Base-by-base conservation (phyloP, 2,888 invertebrate genomes). In the Teinopalpus imperialis region DNA sequence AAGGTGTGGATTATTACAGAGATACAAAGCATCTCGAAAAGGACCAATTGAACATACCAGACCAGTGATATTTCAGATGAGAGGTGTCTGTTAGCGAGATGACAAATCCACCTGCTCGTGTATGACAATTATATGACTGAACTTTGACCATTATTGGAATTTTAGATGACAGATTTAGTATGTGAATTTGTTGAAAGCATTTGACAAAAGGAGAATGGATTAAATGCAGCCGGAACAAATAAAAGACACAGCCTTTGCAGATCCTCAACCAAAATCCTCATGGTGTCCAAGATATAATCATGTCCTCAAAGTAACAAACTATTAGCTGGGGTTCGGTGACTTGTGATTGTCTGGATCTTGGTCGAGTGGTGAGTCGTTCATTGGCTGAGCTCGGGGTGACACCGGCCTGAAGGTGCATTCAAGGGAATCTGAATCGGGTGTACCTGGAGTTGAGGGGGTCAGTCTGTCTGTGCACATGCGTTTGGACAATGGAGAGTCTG, bases 331-430 rank as follows among this genome's bases (percentile, higher is more conserved):
- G 49, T 72, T 74, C n/a, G 74, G 60, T 1, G 74, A 64, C 44
- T 80, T 82, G 68, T 80, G 83, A 58, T 75, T 77, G 4, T 70
- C 68, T 1, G 62, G 46, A 26, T 70, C 69, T 14, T 63, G 64
- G 13, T 71, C 69, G 49, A 66, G 66, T 1, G 66, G 64, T 7
- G 73, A 67, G 40, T 75, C 74, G 57, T 64, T 68, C 76, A 80
- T 78, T 10, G 79, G 79, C 47, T 74, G 76, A 0, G 68, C 66
- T 1, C 88, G 64, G 0, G 89, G 89, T 0, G 89, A 89, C 2
- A 89, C 89, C 0, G 89, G 89, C 53, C 88, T 59, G 73, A 89
- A 89, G 8, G 87, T 88, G 73, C 87, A 89, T 47, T 88, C 89
- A 0, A 82, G 62, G 1, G 85, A 80, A 56, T 87, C 88, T 0